Evolutionary conservation across 2,113 vertebrate genomes (phyloP), one percentile per base, ranked within the genome.

Genomic region (Erpornis zantholeuca): DNA sequence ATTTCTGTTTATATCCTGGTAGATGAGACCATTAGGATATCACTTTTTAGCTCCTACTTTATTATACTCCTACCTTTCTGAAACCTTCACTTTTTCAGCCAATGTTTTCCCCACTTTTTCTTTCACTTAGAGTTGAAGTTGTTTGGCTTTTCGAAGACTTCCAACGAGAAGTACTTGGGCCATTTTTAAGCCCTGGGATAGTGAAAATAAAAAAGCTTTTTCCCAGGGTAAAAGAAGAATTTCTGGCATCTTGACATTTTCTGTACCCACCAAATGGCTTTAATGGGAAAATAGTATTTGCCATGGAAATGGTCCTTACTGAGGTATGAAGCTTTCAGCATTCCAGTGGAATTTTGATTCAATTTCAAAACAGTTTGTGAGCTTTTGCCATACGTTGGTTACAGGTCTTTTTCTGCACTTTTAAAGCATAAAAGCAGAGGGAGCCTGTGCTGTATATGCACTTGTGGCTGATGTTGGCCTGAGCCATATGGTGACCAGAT

Each of bases 171-270:
- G 16, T 60, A 79, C 52, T 82, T 47, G 19, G 42, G 52, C 45
- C 91, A 70, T 73, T 95, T 95, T 94, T 82, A 91, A 96, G 70
- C 50, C 56, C 70, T 29, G 25, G 33, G 61, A 61, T 13, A 87
- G 25, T 54, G 61, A 91, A 89, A 94, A 92, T 66, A 85, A 96
- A 94, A 92, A 95, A 76, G 40, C 45, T 68, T 96, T 94, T 94
- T 91, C 94, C 90, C 90, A 92, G 86, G 68, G 54, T 88, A 82
- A 69, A 91, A 85, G 83, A 96, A 77, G 75, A 96, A 96, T 93
- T 97, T 94, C 68, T 93, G 93, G 66, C 79, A 96, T 93, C 85
- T 80, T 94, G 79, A 76, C 22, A 3, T 92, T 95, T 94, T 96
- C 75, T 88, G 64, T 93, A 93, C 56, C 71, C 56, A 85, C 27